Evolutionary conservation across 2,113 vertebrate species (phyloP).

Genomic region (Hiodon tergisus): DNA sequence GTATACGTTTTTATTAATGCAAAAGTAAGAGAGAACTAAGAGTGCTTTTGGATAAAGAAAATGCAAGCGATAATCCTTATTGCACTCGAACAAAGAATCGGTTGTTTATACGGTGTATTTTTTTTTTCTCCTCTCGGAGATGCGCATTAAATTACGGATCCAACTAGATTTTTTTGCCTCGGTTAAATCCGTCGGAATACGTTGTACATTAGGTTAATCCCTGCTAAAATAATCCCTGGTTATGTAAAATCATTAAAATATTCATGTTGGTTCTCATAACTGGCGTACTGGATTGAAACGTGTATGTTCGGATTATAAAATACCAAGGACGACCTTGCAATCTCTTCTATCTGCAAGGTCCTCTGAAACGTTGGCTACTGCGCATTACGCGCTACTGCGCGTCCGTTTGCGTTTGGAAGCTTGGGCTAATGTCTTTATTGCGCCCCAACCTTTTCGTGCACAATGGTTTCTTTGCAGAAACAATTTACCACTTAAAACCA

Average conservation of each 20-base stretch:
- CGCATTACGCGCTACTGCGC: conserved; percentile 45
- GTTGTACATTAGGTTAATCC: not conserved
- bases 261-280: not conserved
- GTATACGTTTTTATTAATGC: too few species aligned
- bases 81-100: too few species aligned
- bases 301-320: too few species aligned
- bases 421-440: not conserved
- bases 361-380: conserved; percentile 23
- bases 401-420: not conserved
- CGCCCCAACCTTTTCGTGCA: conserved; percentile 3
- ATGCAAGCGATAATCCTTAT: too few species aligned
- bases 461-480: too few species aligned
- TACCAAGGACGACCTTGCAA: conserved; percentile 36
- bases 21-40: too few species aligned
- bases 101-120: too few species aligned
- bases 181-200: not conserved
- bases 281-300: not conserved
- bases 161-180: too few species aligned
- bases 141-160: not conserved
- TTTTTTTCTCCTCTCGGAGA: not conserved
- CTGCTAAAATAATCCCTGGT: not conserved
- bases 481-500: too few species aligned
- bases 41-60: too few species aligned
- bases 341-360: conserved; percentile 33
- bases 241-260: not conserved